Percentiles rank a stretch among this genome's conserved stretches.
These are phyloP conservation scores for Zaprionus tsacasi DNA, from an alignment of 1,140 invertebrate genomes.

Conservation along the genomic window DNA sequence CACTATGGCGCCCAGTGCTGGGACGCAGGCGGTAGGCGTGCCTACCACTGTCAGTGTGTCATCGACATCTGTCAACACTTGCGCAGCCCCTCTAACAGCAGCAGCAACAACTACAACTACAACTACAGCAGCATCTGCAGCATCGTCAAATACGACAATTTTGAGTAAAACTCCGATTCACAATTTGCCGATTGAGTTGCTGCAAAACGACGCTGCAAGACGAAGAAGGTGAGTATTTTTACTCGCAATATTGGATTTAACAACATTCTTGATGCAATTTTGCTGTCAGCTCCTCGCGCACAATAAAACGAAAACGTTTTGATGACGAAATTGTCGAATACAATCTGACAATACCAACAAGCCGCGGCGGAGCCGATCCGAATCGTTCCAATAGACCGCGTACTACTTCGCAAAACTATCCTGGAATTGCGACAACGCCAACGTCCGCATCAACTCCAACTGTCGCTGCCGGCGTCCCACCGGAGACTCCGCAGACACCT, in stretches of 20 bases:
- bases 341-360: constrained; percentile 89
- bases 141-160: constrained; percentile 8
- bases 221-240: constrained; percentile 68
- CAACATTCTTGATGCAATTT: constrained; percentile 1
- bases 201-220: constrained; percentile 79
- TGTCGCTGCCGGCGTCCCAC: constrained; percentile 63
- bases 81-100: constrained; percentile 42
- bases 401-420: constrained; percentile 86
- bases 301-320: constrained; percentile 97
- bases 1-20: constrained; percentile 6
- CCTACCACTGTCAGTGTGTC: constrained; percentile 47
- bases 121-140: constrained; percentile 4
- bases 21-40: constrained; percentile 26
- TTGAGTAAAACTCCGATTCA: constrained; percentile 56
- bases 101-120: constrained; percentile 30
- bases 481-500: constrained; percentile 66
- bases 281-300: constrained; percentile 91
- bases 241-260: constrained; percentile 13
- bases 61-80: constrained; percentile 47
- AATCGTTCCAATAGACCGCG: constrained; percentile 84
- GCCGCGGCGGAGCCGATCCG: constrained; percentile 85
- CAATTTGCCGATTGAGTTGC: constrained; percentile 75
- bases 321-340: constrained; percentile 98
- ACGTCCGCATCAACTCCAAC: constrained; percentile 70
- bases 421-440: constrained; percentile 82